Evolutionary conservation across 2,797 vertebrate genomes (phyloP).

Genomic region (Onychomys arenicola): DNA sequence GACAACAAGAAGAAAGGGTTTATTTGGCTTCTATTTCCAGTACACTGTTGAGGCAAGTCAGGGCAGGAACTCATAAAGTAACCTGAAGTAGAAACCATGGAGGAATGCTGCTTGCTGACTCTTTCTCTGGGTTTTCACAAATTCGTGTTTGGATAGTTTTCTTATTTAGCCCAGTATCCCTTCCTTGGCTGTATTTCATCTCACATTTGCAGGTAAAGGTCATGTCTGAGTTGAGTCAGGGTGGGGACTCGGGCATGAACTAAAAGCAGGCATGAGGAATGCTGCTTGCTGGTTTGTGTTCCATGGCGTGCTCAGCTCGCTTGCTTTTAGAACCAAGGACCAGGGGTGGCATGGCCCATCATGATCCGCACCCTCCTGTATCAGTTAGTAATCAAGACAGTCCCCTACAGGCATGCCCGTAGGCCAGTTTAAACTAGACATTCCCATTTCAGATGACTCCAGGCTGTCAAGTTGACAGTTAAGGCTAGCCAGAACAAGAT

Average conservation of each 20-base stretch:
- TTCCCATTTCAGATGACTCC: not conserved
- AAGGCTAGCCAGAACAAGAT: not conserved
- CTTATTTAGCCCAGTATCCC: not conserved
- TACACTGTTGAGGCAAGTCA: not conserved
- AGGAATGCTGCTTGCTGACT: not conserved
- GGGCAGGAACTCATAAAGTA: not conserved
- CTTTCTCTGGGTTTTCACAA: not conserved
- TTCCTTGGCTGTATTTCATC: not conserved
- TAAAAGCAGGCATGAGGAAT: not conserved
- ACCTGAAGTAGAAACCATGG: not conserved
- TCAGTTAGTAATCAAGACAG: not conserved
- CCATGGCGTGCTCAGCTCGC: not conserved
- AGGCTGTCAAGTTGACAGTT: not conserved
- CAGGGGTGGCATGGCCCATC: not conserved
- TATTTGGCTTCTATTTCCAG: not conserved
- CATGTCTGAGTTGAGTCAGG: not conserved
- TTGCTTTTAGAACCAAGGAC: not conserved
- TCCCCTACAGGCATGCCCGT: not conserved
- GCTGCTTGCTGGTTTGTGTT: not conserved
- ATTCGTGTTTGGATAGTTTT: not conserved
- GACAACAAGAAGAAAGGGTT: not conserved
- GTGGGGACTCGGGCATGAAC: not conserved
- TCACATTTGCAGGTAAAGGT: not conserved
- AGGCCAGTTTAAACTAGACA: too few species aligned
- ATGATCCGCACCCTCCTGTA: not conserved